Evolutionary conservation across 2,113 vertebrate genomes (phyloP).

Genomic region (Nesospiza acunhae): DNA sequence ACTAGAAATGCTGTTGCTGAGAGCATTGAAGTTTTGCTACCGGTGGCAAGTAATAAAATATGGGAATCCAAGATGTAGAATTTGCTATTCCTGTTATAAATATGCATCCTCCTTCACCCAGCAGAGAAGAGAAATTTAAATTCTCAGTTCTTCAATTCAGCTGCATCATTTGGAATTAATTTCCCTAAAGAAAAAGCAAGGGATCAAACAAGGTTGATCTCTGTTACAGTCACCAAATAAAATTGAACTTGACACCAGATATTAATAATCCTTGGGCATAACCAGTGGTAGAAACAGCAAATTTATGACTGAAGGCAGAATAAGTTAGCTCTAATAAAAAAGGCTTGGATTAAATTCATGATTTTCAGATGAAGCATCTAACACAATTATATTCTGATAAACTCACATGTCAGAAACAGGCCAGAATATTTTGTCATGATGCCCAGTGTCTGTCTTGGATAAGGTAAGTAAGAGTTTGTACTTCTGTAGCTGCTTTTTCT

Average conservation of each 20-base stretch:
- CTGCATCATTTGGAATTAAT: conserved; percentile 55
- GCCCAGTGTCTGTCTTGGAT: background rate
- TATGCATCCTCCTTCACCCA: conserved; percentile 8
- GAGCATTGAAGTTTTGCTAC: background rate
- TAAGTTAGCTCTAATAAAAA: background rate
- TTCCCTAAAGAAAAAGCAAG: conserved; percentile 38
- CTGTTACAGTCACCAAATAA: conserved; percentile 34
- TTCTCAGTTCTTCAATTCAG: conserved; percentile 33
- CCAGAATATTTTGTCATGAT: background rate
- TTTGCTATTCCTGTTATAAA: conserved; percentile 13
- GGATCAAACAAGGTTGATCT: conserved; percentile 39
- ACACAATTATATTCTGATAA: background rate
- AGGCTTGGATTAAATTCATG: background rate
- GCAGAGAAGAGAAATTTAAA: conserved; percentile 34
- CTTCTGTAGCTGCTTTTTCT: background rate
- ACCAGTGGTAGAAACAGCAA: background rate
- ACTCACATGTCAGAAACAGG: background rate
- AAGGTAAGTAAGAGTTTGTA: background rate
- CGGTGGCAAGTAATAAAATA: background rate
- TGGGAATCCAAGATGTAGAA: background rate
- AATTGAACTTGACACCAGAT: conserved; percentile 39
- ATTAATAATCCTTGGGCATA: conserved; percentile 41
- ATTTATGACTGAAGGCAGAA: conserved; percentile 27
- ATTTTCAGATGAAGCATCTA: background rate
- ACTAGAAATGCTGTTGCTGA: background rate